Conservation (phyloP, 1,140 invertebrate species). For the Pseudomyrmex cubaensis region DNA sequence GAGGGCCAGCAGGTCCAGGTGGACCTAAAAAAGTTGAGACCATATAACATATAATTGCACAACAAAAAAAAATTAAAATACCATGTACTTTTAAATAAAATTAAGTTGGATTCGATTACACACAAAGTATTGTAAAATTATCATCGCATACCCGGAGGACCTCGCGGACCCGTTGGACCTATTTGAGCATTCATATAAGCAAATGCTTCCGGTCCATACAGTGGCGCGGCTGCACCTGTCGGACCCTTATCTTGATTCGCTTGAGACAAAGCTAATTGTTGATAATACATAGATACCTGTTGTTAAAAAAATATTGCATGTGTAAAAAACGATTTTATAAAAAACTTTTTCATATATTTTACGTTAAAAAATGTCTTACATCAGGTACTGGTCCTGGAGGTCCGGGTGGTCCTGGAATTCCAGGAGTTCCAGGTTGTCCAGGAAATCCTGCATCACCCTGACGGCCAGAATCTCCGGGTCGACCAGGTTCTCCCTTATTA, state of each 20-base stretch:
- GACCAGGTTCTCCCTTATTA: conserved; percentile 85
- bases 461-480: conserved; percentile 86
- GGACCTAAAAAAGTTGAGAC: conserved; percentile 80
- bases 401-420: conserved; percentile 90
- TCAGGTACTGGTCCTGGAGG: conserved; percentile 91
- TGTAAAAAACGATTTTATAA: not conserved
- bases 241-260: conserved; percentile 91
- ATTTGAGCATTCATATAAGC: conserved; percentile 92
- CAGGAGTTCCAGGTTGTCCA: conserved; percentile 88
- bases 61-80: not conserved
- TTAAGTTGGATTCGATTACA: not conserved
- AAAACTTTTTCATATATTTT: conserved; percentile 1
- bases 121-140: conserved; percentile 13
- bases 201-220: conserved; percentile 87
- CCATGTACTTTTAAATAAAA: not conserved
- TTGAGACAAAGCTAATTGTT: conserved; percentile 88
- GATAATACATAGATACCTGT: conserved; percentile 87
- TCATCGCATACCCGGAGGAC: conserved; percentile 86
- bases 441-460: conserved; percentile 87
- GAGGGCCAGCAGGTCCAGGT: conserved; percentile 89
- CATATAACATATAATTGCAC: not conserved
- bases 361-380: conserved; percentile 84
- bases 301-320: not conserved
- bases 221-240: conserved; percentile 78
- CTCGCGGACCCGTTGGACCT: conserved; percentile 90